Evolutionary conservation across 2,797 vertebrate species (phyloP).

Genomic region (Ispidina picta): DNA sequence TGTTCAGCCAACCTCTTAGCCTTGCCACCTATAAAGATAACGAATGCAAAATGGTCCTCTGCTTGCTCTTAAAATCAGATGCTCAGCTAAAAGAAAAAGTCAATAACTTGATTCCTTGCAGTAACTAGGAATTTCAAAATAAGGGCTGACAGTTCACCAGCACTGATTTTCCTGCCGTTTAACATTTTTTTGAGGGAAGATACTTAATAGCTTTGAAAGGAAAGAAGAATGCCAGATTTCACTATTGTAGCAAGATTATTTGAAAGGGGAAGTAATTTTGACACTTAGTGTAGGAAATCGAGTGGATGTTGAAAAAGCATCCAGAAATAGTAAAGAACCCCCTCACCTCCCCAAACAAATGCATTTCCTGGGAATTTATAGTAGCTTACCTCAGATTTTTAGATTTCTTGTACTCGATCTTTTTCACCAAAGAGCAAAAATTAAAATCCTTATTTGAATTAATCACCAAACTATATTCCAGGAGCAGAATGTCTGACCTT

Average conservation of each 20-base stretch:
- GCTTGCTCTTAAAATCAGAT: slow-evolving; percentile 69
- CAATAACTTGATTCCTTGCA: slow-evolving; percentile 34
- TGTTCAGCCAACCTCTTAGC: slow-evolving; percentile 78
- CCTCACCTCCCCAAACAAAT: not conserved
- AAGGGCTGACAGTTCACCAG: not conserved
- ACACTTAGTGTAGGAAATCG: not conserved
- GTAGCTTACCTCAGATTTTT: not conserved
- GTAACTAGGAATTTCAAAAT: slow-evolving; percentile 26
- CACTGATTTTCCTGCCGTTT: slow-evolving; percentile 1
- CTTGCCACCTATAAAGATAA: slow-evolving; percentile 78
- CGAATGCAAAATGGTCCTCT: slow-evolving; percentile 71
- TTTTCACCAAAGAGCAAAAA: not conserved
- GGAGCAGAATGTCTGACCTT: not conserved
- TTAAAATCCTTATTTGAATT: not conserved
- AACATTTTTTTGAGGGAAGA: not conserved
- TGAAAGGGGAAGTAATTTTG: not conserved
- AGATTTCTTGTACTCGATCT: not conserved
- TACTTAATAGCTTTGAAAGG: not conserved
- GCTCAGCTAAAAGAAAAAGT: slow-evolving; percentile 63
- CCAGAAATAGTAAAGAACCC: not conserved
- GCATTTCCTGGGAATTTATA: not conserved
- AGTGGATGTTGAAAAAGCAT: not conserved
- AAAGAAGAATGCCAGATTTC: not conserved
- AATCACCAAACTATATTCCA: not conserved
- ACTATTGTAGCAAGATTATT: not conserved